These are phyloP conservation scores for Ia io DNA, from an alignment of 2,113 vertebrate species.

Conservation along the genomic window DNA sequence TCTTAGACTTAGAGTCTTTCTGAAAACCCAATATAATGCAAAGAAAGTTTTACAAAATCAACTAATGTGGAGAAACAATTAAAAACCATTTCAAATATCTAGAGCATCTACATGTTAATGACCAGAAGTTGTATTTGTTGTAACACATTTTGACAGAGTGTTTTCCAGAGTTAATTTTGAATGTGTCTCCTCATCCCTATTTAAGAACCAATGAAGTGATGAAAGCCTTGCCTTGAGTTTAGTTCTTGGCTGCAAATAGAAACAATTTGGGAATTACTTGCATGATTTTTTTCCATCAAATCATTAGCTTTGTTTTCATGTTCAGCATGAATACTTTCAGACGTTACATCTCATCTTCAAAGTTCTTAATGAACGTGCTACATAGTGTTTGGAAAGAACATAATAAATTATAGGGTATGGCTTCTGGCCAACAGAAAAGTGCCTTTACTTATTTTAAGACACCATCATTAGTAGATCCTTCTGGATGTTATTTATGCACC, in stretches of 20 bases:
- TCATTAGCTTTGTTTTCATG: constrained; percentile 25
- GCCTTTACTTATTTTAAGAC: constrained; percentile 47
- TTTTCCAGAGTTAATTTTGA: not conserved
- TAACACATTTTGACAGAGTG: not conserved
- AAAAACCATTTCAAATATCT: not conserved
- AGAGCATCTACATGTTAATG: not conserved
- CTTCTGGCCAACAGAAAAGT: constrained; percentile 54
- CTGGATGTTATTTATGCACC: constrained; percentile 43
- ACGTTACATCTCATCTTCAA: constrained; percentile 1
- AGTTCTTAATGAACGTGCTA: constrained; percentile 61
- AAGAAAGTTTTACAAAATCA: not conserved
- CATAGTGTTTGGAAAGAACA: constrained; percentile 39
- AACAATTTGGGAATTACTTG: not conserved
- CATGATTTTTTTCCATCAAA: constrained; percentile 13
- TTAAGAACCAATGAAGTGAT: not conserved
- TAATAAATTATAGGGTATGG: constrained; percentile 58
- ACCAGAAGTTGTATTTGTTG: not conserved
- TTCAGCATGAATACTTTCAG: constrained; percentile 4
- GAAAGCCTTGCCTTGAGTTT: not conserved
- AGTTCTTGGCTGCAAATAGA: not conserved
- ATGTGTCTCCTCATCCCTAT: not conserved
- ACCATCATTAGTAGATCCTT: constrained; percentile 47
- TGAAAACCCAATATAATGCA: not conserved
- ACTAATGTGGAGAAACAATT: not conserved
- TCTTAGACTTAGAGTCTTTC: not conserved